Base-by-base conservation (phyloP, 2,888 invertebrate genomes). In the Lumbricus terrestris region DNA sequence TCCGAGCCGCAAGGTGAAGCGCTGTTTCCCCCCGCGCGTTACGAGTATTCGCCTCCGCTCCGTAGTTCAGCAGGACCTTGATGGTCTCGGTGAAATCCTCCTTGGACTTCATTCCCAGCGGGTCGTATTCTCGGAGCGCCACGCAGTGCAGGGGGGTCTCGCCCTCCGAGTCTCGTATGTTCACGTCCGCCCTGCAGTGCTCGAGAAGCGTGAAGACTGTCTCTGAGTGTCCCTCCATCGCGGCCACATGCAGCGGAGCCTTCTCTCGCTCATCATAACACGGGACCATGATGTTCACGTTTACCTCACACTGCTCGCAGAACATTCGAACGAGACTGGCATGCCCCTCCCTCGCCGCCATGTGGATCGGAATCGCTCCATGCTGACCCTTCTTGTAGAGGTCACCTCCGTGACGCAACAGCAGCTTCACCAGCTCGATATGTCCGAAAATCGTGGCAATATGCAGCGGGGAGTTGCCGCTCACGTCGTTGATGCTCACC, bases 341-440 rank as follows among this genome's bases (percentile, higher is more conserved):
- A 88, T 93, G 93, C 15, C 93, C 93, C 82, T 93, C 93, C 47
- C 89, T 91, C 37, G 92, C 92, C 23, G 93, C 93, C 23, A 93
- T 93, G 90, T 92, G 92, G 83, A 93, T 91, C 13, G 93, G 92
- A 23, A 93, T 92, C 23, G 93, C 92, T 15, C 93, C 93, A 33
- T 90, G 90, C 47, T 91, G 91, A 35, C 92, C 93, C 82, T 91
- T 91, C 89, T 92, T 92, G 91, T 92, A 93, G 35, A 92, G 85
- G 69, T 93, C 92, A 33, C 91, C 92, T 29, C 91, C 92, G 47
- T 92, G 92, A n/a, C 91, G 90, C 38, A 92, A 47, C 88, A 93
- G 83, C 85, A 93, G 88, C 54, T 91, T 92, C 20, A 92, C 92
- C 88, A 93, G 91, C 82, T 92, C 92, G 69, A 91, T 88, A 88